Percentiles rank a stretch among this genome's conserved stretches.
Conservation (phyloP, 2,797 vertebrate species). For the Aeoliscus strigatus region DNA sequence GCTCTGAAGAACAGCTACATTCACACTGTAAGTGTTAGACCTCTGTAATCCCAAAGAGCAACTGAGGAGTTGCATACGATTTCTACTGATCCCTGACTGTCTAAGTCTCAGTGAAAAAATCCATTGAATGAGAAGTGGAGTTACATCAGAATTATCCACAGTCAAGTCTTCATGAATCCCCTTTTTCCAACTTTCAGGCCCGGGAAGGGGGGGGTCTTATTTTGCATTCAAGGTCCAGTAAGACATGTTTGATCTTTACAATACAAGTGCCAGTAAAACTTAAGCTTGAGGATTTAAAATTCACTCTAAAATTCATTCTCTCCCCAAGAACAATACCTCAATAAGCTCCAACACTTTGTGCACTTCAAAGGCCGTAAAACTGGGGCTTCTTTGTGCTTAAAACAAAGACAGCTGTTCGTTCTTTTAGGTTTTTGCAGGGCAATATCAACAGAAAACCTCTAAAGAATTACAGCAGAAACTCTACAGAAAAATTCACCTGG, state of each 20-base stretch:
- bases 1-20: too few relatives aligned
- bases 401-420: constrained; percentile 63
- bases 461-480: constrained; percentile 50
- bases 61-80: constrained; percentile 5
- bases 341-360: constrained; percentile 73
- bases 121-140: constrained; percentile 24
- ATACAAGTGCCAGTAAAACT: constrained; percentile 61
- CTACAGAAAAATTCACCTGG: constrained; percentile 36
- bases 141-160: constrained; percentile 54
- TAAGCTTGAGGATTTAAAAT: constrained; percentile 71
- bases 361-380: constrained; percentile 73
- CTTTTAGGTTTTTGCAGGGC: constrained; percentile 60
- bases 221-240: constrained; percentile 68
- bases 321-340: constrained; percentile 62
- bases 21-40: too few relatives aligned
- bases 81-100: neutral
- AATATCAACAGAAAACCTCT: constrained; percentile 60
- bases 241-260: constrained; percentile 71
- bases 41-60: constrained; percentile 9
- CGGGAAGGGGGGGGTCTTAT: constrained; percentile 41
- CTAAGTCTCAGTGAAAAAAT: constrained; percentile 25
- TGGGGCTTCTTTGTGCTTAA: constrained; percentile 56
- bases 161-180: constrained; percentile 33
- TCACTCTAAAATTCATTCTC: constrained; percentile 69
- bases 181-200: constrained; percentile 34